Conservation (phyloP, 2,888 invertebrate species). For the Xiphydria camelus region DNA sequence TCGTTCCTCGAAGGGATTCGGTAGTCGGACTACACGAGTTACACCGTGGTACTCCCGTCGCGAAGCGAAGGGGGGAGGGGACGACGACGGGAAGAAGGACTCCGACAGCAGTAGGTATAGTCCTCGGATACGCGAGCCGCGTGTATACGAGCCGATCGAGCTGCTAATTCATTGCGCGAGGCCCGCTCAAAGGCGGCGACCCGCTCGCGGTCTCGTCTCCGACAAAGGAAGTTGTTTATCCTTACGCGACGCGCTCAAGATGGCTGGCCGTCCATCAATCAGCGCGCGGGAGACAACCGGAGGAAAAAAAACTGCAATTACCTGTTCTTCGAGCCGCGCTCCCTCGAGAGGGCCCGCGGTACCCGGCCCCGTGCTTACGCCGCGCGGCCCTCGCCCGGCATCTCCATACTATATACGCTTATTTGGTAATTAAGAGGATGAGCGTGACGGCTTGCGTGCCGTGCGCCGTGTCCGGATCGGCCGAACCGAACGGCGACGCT, state of each 20-base stretch:
- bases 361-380: background rate
- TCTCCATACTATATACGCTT: slow-evolving; percentile 15
- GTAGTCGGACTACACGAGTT: too few species aligned
- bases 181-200: slow-evolving; percentile 29
- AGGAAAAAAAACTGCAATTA: slow-evolving; percentile 32
- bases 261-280: slow-evolving; percentile 36
- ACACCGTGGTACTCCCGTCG: too few species aligned
- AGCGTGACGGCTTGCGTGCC: slow-evolving; percentile 2
- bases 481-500: background rate
- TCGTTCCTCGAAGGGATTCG: too few species aligned
- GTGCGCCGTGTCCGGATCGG: background rate
- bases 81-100: background rate
- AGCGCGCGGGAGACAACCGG: slow-evolving; percentile 27
- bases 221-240: slow-evolving; percentile 41
- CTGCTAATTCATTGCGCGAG: slow-evolving; percentile 35
- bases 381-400: background rate
- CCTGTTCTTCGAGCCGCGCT: slow-evolving; percentile 19
- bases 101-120: slow-evolving; percentile 7
- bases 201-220: slow-evolving; percentile 24
- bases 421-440: slow-evolving; percentile 20
- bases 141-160: slow-evolving; percentile 20
- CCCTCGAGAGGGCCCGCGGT: background rate
- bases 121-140: slow-evolving; percentile 17
- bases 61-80: background rate
- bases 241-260: slow-evolving; percentile 34